These are phyloP conservation scores for Odiellus spinosus DNA, from an alignment of 2,888 invertebrate species.

Conservation along the genomic window DNA sequence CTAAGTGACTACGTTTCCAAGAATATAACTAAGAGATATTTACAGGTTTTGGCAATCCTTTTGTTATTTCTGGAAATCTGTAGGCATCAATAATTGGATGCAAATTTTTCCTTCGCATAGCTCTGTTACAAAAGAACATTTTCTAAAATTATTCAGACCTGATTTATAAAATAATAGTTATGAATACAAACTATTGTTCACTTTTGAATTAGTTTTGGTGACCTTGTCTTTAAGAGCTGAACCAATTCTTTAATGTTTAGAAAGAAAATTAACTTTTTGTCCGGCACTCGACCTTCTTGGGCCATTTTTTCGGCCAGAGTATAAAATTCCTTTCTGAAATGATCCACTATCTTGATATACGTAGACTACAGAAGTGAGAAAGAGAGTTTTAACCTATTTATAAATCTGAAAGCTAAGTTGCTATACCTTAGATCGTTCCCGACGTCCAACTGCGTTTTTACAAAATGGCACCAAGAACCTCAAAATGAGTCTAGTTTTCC, in stretches of 20 bases:
- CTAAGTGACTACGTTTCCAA: too few relatives aligned
- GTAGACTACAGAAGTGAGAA: background rate
- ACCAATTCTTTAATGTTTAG: constrained; percentile 50
- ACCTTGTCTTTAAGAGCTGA: constrained; percentile 37
- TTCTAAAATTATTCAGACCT: too few relatives aligned
- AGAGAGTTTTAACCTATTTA: too few relatives aligned
- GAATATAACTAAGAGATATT: too few relatives aligned
- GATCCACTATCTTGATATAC: constrained; percentile 4
- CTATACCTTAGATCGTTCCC: too few relatives aligned
- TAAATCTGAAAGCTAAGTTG: too few relatives aligned
- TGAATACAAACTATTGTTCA: too few relatives aligned
- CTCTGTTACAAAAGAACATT: constrained; percentile 34
- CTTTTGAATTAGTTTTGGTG: constrained; percentile 28
- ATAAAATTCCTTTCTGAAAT: constrained; percentile 5
- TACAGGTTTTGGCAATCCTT: constrained; percentile 33
- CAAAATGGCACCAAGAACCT: too few relatives aligned
- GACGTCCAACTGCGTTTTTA: too few relatives aligned
- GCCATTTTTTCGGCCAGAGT: constrained; percentile 24
- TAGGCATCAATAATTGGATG: constrained; percentile 42
- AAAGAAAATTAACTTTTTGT: constrained; percentile 46
- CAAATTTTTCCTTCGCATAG: constrained; percentile 44
- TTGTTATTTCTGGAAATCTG: constrained; percentile 44
- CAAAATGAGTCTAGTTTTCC: too few relatives aligned
- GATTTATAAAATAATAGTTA: too few relatives aligned
- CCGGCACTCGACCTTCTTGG: constrained; percentile 44